These are phyloP conservation scores for Chrosomus eos DNA, from an alignment of 2,797 vertebrate genomes.

Conservation along the genomic window DNA sequence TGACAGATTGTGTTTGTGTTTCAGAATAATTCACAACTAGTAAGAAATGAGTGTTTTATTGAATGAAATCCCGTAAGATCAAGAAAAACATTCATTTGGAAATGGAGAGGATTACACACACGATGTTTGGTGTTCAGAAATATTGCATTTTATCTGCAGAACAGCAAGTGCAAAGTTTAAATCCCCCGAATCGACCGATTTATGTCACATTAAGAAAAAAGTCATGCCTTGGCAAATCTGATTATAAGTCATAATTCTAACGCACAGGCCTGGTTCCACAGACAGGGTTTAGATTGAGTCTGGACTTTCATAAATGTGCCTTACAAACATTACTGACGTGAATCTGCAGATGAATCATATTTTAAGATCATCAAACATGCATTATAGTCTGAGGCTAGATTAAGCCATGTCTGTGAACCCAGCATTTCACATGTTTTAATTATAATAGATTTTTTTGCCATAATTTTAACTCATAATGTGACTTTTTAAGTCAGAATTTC, in stretches of 20 bases:
- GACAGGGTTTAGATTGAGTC: too few relatives aligned
- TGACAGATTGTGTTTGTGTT: not conserved
- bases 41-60: conserved; percentile 30
- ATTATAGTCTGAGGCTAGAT: too few relatives aligned
- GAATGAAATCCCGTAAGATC: not conserved
- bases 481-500: too few relatives aligned
- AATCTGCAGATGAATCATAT: too few relatives aligned
- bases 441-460: not conserved
- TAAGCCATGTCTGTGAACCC: too few relatives aligned
- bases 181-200: not conserved
- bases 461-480: too few relatives aligned
- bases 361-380: too few relatives aligned
- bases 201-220: not conserved
- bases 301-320: too few relatives aligned
- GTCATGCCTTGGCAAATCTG: not conserved
- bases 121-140: conserved; percentile 34
- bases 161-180: conserved; percentile 23
- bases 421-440: too few relatives aligned
- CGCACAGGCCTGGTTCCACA: too few relatives aligned
- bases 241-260: not conserved
- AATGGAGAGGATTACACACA: conserved; percentile 23
- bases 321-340: too few relatives aligned
- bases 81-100: not conserved
- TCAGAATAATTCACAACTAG: not conserved
- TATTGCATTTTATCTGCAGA: conserved; percentile 53